A percentile compares a stretch with the other conserved stretches of the same genome.
Conservation (phyloP, 2,888 invertebrate species). For the Epistrophe grossulariae region DNA sequence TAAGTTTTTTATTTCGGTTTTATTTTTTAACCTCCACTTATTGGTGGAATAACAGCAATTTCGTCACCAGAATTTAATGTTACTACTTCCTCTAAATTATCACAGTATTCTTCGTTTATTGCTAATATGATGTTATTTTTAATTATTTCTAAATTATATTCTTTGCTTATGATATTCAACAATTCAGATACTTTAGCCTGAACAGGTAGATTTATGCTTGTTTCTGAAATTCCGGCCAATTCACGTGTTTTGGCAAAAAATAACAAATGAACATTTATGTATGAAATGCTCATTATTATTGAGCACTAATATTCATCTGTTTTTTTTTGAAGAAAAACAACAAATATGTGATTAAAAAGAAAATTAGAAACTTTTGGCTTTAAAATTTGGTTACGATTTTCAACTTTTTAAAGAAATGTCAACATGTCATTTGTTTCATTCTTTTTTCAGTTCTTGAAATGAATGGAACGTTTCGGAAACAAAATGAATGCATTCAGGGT, state of each 20-base stretch:
- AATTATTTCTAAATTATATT: conserved; percentile 88
- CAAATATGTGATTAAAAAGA: background rate
- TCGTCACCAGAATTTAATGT: conserved; percentile 89
- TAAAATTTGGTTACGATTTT: too few species aligned
- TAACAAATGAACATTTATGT: conserved; percentile 88
- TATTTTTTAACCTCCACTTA: conserved; percentile 93
- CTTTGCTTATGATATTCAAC: conserved; percentile 86
- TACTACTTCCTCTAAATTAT: conserved; percentile 85
- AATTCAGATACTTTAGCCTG: conserved; percentile 86
- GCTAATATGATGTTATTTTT: conserved; percentile 90
- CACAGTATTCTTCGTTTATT: conserved; percentile 92
- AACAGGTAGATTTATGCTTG: conserved; percentile 85
- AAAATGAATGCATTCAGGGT: too few species aligned
- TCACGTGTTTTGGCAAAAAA: conserved; percentile 97
- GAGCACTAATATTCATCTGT: background rate
- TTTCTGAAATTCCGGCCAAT: conserved; percentile 88
- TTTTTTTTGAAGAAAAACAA: background rate
- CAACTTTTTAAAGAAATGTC: too few species aligned
- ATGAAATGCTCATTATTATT: conserved; percentile 66
- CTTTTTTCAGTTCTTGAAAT: too few species aligned
- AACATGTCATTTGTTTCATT: too few species aligned
- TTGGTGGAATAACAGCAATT: conserved; percentile 96
- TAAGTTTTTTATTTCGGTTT: background rate
- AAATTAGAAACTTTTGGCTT: too few species aligned
- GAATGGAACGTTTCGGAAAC: too few species aligned